phyloP scores from a whole-genome alignment of 2,113 vertebrate species.

The Rafetus swinhoei region DNA sequence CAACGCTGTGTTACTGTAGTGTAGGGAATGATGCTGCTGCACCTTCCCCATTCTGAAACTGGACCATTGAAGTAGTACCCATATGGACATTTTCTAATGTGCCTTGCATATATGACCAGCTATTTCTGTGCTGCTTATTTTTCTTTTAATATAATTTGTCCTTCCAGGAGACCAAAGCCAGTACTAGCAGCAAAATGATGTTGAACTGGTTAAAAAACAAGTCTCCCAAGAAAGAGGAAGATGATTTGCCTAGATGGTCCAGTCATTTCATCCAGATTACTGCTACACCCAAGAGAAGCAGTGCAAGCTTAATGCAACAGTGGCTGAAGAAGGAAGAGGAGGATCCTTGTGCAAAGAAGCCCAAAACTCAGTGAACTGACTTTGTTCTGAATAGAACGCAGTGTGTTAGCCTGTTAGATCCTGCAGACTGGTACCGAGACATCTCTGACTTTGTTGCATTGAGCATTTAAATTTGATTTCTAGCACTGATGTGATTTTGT shows the following conservation, averaged over 20 bases:
- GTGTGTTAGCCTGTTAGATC: neutral
- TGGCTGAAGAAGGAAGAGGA: slow-evolving; percentile 77
- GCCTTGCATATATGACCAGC: neutral
- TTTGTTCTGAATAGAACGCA: neutral
- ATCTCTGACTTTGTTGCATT: neutral
- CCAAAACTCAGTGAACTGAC: slow-evolving; percentile 32
- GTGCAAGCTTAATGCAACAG: slow-evolving; percentile 53
- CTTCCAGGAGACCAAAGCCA: slow-evolving; percentile 78
- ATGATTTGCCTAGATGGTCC: slow-evolving; percentile 48
- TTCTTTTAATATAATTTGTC: neutral
- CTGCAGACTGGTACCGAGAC: neutral
- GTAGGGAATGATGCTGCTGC: neutral
- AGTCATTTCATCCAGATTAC: slow-evolving; percentile 71
- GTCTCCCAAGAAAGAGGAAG: slow-evolving; percentile 82
- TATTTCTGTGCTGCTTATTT: neutral
- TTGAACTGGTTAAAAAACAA: slow-evolving; percentile 85
- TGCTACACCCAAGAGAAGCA: slow-evolving; percentile 58
- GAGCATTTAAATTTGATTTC: neutral
- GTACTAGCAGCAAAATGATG: slow-evolving; percentile 86
- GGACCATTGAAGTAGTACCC: neutral
- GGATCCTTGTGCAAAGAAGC: slow-evolving; percentile 77
- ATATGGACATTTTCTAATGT: neutral
- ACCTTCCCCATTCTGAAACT: rapidly evolving
- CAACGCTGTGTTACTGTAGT: neutral
- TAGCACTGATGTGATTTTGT: neutral